A percentile compares a stretch with the other conserved stretches of the same genome.
Evolutionary conservation across 1,140 invertebrate genomes (phyloP).

Genomic region (Lepidostoma basale): DNA sequence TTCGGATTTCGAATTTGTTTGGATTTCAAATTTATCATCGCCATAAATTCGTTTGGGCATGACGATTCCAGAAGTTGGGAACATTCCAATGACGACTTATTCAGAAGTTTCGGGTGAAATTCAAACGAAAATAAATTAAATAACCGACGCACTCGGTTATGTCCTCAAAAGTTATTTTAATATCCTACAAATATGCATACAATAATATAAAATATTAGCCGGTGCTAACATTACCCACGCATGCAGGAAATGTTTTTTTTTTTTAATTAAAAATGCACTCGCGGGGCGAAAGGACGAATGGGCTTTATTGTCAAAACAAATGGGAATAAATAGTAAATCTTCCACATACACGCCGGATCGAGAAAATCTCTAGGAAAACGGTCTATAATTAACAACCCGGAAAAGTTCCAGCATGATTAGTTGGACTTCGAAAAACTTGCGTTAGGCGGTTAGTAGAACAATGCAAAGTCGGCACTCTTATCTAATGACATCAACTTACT

Average conservation of each 20-base stretch:
- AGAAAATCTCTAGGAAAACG: conserved; percentile 11
- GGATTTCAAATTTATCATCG: too few species aligned
- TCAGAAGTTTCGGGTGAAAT: conserved; percentile 8
- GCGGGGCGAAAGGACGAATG: not conserved
- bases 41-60: conserved; percentile 5
- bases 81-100: conserved; percentile 16
- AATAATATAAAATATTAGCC: conserved; percentile 8
- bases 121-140: conserved; percentile 28
- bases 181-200: conserved; percentile 17
- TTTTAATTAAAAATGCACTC: too few species aligned
- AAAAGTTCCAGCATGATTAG: conserved; percentile 14
- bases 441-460: conserved; percentile 15
- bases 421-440: not conserved
- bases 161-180: conserved; percentile 7
- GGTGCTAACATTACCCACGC: too few species aligned
- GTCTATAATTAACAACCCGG: conserved; percentile 25
- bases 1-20: too few species aligned
- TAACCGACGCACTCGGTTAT: not conserved
- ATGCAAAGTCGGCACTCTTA: conserved; percentile 6
- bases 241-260: too few species aligned
- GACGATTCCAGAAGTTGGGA: conserved; percentile 8
- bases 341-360: not conserved
- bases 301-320: not conserved
- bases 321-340: not conserved
- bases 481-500: conserved; percentile 20